Percentiles rank a stretch among this genome's conserved stretches.
phyloP scores from a whole-genome alignment of 2,797 vertebrate genomes.

The Antrozous pallidus region DNA sequence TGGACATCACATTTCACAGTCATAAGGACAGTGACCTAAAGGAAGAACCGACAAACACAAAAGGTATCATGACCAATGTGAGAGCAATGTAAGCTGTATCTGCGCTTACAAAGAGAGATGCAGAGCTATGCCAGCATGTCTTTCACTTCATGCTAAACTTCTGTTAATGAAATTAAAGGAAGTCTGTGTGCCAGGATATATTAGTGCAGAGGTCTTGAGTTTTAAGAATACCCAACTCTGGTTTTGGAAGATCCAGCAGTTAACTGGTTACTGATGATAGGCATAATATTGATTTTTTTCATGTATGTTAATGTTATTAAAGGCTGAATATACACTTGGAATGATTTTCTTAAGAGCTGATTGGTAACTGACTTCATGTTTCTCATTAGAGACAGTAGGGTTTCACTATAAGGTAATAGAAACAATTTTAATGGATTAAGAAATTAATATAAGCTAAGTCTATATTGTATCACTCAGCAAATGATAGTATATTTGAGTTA shows the following conservation, averaged over 20 bases:
- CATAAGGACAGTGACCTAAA: constrained; percentile 45
- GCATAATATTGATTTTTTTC: too few species aligned
- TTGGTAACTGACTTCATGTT: too few species aligned
- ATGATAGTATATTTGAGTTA: too few species aligned
- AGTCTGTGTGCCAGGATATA: neutral
- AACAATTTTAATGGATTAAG: too few species aligned
- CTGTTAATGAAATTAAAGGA: neutral
- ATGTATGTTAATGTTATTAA: too few species aligned
- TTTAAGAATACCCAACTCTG: constrained; percentile 5
- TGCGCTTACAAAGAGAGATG: neutral
- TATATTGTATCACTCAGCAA: too few species aligned
- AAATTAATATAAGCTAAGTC: too few species aligned
- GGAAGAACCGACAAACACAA: constrained; percentile 33
- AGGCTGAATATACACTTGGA: too few species aligned
- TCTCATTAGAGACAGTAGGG: too few species aligned
- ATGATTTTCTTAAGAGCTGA: too few species aligned
- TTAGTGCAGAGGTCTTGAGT: neutral
- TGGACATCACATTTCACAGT: constrained; percentile 58
- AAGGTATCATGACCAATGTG: neutral
- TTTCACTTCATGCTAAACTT: neutral
- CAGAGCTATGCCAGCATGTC: neutral
- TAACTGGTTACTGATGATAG: too few species aligned
- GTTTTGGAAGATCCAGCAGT: constrained; percentile 24
- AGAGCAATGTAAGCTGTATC: neutral
- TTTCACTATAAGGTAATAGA: too few species aligned